Conservation (phyloP, 2,113 vertebrate genomes). For the human region DNA sequence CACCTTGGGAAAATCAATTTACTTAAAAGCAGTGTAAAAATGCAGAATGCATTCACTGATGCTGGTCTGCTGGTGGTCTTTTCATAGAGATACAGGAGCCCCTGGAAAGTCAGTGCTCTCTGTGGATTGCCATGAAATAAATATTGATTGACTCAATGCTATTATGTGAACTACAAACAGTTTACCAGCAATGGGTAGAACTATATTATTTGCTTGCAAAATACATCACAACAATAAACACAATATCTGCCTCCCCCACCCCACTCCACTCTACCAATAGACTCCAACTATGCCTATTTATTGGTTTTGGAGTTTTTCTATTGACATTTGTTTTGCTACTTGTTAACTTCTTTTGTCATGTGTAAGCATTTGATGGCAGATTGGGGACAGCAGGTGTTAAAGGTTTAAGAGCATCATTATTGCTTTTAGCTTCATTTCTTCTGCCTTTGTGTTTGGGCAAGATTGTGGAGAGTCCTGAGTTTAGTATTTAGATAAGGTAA, state of each 20-base stretch:
- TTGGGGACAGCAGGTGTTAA: conserved; percentile 31
- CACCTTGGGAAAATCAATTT: neutral
- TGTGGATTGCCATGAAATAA: neutral
- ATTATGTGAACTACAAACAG: neutral
- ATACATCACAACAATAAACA: neutral
- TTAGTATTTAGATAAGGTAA: neutral
- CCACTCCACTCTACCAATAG: neutral
- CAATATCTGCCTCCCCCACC: neutral
- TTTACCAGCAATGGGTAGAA: neutral
- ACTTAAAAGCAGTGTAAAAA: conserved; percentile 12
- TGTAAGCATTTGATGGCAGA: conserved; percentile 39
- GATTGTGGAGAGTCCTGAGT: neutral
- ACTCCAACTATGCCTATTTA: neutral
- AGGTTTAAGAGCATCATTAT: neutral
- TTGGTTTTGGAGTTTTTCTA: conserved; percentile 25
- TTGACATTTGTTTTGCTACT: neutral
- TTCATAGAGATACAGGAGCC: neutral
- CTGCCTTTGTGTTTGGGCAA: neutral
- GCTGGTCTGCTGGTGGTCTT: neutral
- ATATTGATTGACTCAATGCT: neutral
- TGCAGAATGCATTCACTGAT: neutral
- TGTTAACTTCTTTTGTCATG: neutral
- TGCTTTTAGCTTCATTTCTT: neutral
- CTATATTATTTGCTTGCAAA: neutral
- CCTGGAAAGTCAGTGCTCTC: neutral